Percentiles rank a stretch among this genome's conserved stretches.
These are phyloP conservation scores for Acrocera orbiculus DNA, from an alignment of 2,888 invertebrate genomes.

Conservation along the genomic window DNA sequence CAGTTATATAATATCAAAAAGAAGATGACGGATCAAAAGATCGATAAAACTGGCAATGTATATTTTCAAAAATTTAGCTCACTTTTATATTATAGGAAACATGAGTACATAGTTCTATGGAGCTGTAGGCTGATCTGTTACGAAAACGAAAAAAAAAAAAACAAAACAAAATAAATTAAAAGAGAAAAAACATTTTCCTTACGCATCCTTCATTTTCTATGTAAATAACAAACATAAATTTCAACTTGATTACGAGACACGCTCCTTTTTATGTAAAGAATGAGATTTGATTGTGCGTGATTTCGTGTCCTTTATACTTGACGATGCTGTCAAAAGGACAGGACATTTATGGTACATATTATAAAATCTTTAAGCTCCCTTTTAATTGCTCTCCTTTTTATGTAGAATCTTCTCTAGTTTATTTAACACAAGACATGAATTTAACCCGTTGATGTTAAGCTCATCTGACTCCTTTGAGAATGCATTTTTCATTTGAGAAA, in stretches of 20 bases:
- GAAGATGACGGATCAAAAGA: too few species aligned
- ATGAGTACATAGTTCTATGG: too few species aligned
- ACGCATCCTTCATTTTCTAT: too few species aligned
- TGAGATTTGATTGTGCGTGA: slow-evolving; percentile 6
- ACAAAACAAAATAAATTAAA: not conserved
- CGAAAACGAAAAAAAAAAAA: too few species aligned
- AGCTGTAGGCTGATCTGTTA: too few species aligned
- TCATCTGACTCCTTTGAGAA: too few species aligned
- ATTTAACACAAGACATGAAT: not conserved
- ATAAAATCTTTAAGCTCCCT: slow-evolving; percentile 6
- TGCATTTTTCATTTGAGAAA: too few species aligned
- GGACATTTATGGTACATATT: not conserved
- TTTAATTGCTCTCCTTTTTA: slow-evolving; percentile 7
- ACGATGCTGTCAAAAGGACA: slow-evolving; percentile 1
- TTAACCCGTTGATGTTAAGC: too few species aligned
- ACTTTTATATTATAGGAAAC: too few species aligned
- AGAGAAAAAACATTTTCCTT: slow-evolving; percentile 4
- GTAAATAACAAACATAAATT: slow-evolving; percentile 5
- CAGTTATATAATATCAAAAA: too few species aligned
- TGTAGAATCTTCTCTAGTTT: slow-evolving; percentile 1
- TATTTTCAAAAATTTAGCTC: too few species aligned
- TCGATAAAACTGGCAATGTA: too few species aligned
- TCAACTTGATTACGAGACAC: slow-evolving; percentile 4
- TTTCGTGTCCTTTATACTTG: slow-evolving; percentile 8
- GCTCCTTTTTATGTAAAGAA: slow-evolving; percentile 6